Evolutionary conservation across 2,888 invertebrate genomes (phyloP).

Genomic region (Drepana falcataria): DNA sequence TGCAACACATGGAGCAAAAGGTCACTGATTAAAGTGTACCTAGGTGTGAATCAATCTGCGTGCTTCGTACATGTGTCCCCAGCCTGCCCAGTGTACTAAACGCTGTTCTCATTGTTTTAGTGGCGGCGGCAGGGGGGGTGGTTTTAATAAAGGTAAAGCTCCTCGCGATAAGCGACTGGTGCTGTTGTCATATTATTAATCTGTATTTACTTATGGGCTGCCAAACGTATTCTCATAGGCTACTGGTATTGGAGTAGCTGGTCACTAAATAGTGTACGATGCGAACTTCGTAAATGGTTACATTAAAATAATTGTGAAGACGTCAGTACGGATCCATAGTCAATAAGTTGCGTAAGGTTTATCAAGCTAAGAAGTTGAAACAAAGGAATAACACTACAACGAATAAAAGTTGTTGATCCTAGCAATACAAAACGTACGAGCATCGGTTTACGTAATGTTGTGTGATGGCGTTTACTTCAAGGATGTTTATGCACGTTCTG

Average conservation of each 20-base stretch:
- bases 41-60: slow-evolving; percentile 74
- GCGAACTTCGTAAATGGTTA: slow-evolving; percentile 23
- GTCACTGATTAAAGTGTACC: slow-evolving; percentile 73
- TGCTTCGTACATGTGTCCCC: slow-evolving; percentile 77
- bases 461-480: no score
- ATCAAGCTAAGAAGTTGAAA: no score
- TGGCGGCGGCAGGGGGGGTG: slow-evolving; percentile 96
- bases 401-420: no score
- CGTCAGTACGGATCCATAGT: not conserved
- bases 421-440: no score
- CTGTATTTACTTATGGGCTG: slow-evolving; percentile 72
- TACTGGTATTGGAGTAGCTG: slow-evolving; percentile 21
- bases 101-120: slow-evolving; percentile 92
- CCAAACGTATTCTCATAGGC: slow-evolving; percentile 56
- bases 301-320: not conserved
- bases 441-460: not conserved
- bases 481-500: no score
- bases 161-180: slow-evolving; percentile 85
- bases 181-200: slow-evolving; percentile 83
- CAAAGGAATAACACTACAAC: no score
- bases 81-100: slow-evolving; percentile 84
- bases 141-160: slow-evolving; percentile 98
- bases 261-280: slow-evolving; percentile 32
- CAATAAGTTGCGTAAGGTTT: not conserved
- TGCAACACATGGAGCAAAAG: slow-evolving; percentile 62